Conservation (phyloP, 92 coral and sea anemone species). For the Diadumene lineata region DNA sequence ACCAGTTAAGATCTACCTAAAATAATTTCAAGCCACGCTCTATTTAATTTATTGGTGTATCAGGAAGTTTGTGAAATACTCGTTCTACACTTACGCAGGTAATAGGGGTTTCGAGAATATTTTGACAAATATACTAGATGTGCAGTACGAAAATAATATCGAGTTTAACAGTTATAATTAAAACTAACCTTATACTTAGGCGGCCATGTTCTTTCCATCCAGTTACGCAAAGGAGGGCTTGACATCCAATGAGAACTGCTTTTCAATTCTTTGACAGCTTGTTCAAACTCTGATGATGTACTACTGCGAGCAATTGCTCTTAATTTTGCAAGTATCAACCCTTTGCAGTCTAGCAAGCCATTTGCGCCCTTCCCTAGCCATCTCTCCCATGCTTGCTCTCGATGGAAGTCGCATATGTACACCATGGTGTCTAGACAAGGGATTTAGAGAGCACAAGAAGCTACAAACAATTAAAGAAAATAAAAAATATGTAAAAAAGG, state of each 20-base stretch:
- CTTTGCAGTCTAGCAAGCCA: conserved; percentile 31
- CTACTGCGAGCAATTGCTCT: conserved; percentile 26
- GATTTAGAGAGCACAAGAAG: neutral
- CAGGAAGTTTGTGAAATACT: too few species aligned
- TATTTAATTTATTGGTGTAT: too few species aligned
- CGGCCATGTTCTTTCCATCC: conserved; percentile 53
- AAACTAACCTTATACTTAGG: conserved; percentile 32
- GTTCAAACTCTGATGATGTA: conserved; percentile 6
- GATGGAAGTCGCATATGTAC: conserved; percentile 58
- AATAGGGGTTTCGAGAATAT: neutral
- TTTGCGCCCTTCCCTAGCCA: conserved; percentile 34
- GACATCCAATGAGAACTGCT: conserved; percentile 28
- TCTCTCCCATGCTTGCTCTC: conserved; percentile 59
- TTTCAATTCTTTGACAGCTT: conserved; percentile 32
- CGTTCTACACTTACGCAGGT: too few species aligned
- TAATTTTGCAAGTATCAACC: conserved; percentile 15
- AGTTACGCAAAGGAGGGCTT: conserved; percentile 12
- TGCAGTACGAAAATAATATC: too few species aligned
- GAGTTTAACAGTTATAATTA: too few species aligned
- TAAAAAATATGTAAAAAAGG: neutral
- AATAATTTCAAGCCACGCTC: too few species aligned
- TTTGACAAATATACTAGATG: too few species aligned
- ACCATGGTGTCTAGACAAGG: conserved; percentile 28
- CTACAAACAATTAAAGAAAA: neutral
- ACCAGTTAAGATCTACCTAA: too few species aligned